Conservation (phyloP, 2,888 invertebrate genomes). For the Fragum sueziense region DNA sequence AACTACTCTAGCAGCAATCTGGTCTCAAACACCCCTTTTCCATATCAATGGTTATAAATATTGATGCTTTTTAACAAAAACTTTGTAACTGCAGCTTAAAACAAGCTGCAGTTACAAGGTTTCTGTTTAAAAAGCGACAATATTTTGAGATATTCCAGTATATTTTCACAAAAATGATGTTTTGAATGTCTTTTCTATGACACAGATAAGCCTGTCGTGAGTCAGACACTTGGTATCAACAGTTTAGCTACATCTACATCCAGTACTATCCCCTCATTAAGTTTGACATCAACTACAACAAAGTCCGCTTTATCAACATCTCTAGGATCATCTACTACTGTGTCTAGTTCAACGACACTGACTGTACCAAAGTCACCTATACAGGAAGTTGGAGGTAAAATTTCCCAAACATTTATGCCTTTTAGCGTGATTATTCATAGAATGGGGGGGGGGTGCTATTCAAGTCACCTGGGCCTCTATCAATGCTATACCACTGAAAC, state of each 20-base stretch:
- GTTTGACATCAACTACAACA: not conserved
- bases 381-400: slow-evolving; percentile 16
- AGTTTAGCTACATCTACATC: not conserved
- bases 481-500: not conserved
- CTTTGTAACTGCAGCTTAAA: no score
- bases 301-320: not conserved
- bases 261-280: not conserved
- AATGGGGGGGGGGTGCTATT: not conserved
- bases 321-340: not conserved
- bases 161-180: no score
- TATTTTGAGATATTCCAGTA: no score
- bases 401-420: no score
- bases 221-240: not conserved
- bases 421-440: no score
- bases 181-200: no score
- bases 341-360: not conserved
- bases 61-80: no score
- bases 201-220: not conserved
- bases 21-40: no score
- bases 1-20: no score
- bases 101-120: no score
- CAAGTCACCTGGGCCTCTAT: not conserved
- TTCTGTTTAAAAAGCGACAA: no score
- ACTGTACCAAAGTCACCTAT: not conserved
- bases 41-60: no score